Conservation (phyloP, 2,888 invertebrate genomes). For the Latheticus oryzae region DNA sequence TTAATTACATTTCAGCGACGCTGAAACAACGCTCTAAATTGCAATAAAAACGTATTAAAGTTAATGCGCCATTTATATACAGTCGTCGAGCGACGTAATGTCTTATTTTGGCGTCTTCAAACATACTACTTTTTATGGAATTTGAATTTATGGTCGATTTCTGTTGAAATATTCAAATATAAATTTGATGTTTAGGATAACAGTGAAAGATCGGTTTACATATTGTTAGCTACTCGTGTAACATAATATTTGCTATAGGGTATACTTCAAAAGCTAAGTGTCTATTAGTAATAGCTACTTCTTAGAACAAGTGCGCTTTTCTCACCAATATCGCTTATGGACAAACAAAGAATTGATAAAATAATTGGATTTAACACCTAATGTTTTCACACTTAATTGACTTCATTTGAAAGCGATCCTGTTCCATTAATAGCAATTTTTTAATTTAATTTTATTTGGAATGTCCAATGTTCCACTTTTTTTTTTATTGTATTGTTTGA, state of each 20-base stretch:
- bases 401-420: too few relatives aligned
- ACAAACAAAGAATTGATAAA: constrained; percentile 21
- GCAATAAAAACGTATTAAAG: constrained; percentile 56
- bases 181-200: too few relatives aligned
- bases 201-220: constrained; percentile 60
- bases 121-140: constrained; percentile 54
- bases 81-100: constrained; percentile 50
- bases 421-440: too few relatives aligned
- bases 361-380: constrained; percentile 19
- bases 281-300: constrained; percentile 64
- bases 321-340: constrained; percentile 49
- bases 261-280: constrained; percentile 61
- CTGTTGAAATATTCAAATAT: too few relatives aligned
- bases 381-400: constrained; percentile 16
- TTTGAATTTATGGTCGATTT: too few relatives aligned
- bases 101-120: constrained; percentile 57
- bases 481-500: too few relatives aligned
- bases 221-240: constrained; percentile 62
- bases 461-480: too few relatives aligned
- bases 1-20: constrained; percentile 21
- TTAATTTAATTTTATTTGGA: too few relatives aligned
- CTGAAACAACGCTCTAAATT: constrained; percentile 21
- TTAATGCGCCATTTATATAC: constrained; percentile 60
- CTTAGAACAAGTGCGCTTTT: constrained; percentile 57
- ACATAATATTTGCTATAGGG: constrained; percentile 62